Conservation (phyloP, 2,113 vertebrate genomes). For the Sminthopsis crassicaudata region DNA sequence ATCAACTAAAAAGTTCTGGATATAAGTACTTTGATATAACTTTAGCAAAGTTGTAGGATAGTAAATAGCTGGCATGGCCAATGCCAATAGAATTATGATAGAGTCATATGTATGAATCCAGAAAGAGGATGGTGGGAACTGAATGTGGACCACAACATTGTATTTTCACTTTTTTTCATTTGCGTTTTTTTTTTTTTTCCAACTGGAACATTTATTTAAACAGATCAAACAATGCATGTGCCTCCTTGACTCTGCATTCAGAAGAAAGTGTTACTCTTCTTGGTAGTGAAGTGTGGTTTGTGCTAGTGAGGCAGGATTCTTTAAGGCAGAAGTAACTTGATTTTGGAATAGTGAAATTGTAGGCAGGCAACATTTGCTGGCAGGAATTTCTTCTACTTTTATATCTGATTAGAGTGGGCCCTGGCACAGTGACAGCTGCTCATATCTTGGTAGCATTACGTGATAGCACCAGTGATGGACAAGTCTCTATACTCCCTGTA, state of each 20-base stretch:
- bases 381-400: conserved; percentile 96
- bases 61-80: too few species aligned
- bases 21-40: too few species aligned
- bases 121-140: too few species aligned
- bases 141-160: too few species aligned
- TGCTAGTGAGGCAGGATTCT: conserved; percentile 96
- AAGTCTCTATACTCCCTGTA: conserved; percentile 98
- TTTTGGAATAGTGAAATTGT: conserved; percentile 99
- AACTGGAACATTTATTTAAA: background rate
- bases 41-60: too few species aligned
- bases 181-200: background rate
- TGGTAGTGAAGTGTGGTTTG: conserved; percentile 99
- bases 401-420: conserved; percentile 98
- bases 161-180: too few species aligned
- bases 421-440: conserved; percentile 95
- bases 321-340: conserved; percentile 99
- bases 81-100: too few species aligned
- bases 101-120: too few species aligned
- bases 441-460: conserved; percentile 99
- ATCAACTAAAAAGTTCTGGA: too few species aligned
- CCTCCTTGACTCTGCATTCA: conserved; percentile 74
- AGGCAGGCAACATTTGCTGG: conserved; percentile 96
- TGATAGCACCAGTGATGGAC: conserved; percentile 96
- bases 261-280: conserved; percentile 99
- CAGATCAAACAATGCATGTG: background rate